These are phyloP conservation scores for Ephestia elutella DNA, from an alignment of 1,140 invertebrate genomes.

Conservation along the genomic window DNA sequence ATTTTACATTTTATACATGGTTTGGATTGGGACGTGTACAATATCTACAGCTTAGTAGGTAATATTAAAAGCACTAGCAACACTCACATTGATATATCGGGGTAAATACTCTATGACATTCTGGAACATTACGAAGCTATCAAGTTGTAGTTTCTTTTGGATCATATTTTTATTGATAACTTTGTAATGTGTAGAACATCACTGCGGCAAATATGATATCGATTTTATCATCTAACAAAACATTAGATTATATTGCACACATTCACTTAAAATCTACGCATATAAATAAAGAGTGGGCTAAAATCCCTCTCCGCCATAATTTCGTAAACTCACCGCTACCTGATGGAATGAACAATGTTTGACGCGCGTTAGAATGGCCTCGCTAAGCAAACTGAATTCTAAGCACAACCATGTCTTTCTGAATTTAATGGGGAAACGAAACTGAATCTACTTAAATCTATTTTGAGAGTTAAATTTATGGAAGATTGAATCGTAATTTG, in stretches of 20 bases:
- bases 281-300: constrained; percentile 62
- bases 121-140: background rate
- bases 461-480: background rate
- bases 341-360: constrained; percentile 61
- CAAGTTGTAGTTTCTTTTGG: background rate
- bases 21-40: constrained; percentile 37
- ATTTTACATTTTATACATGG: constrained; percentile 32
- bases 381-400: constrained; percentile 58
- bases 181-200: constrained; percentile 6
- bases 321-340: constrained; percentile 71
- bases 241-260: constrained; percentile 67
- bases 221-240: constrained; percentile 57
- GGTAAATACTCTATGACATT: constrained; percentile 5
- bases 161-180: background rate
- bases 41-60: constrained; percentile 36
- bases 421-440: background rate
- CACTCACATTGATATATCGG: constrained; percentile 32
- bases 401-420: constrained; percentile 12
- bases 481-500: background rate
- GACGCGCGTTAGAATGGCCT: constrained; percentile 39
- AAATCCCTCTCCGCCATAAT: constrained; percentile 72
- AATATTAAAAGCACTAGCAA: constrained; percentile 39
- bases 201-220: constrained; percentile 19
- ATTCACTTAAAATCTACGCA: constrained; percentile 55
- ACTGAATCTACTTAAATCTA: background rate